Evolutionary conservation across 1,140 invertebrate genomes (phyloP).

Genomic region (Palaemon carinicauda): DNA sequence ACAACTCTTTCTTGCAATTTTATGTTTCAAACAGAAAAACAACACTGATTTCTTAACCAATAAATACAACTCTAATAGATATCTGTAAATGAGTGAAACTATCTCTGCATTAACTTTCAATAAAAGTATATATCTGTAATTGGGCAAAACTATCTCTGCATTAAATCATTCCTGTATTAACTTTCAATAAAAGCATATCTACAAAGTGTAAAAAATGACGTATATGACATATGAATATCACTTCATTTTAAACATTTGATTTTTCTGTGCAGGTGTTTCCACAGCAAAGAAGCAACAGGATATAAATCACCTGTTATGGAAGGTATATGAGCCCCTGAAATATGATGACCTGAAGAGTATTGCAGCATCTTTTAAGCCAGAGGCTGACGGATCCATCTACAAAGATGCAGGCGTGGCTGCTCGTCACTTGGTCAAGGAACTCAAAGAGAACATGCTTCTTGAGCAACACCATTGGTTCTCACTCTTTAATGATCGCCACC

Average conservation of each 20-base stretch:
- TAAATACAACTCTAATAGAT: too few species aligned
- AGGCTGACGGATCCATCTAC: constrained; percentile 24
- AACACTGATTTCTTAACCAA: too few species aligned
- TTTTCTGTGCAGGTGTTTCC: background rate
- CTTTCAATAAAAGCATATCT: too few species aligned
- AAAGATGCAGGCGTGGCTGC: constrained; percentile 33
- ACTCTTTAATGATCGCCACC: constrained; percentile 45
- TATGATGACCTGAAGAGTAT: constrained; percentile 14
- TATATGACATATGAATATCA: too few species aligned
- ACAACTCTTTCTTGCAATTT: too few species aligned
- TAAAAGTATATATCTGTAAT: too few species aligned
- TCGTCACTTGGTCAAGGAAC: constrained; percentile 3
- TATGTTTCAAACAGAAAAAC: too few species aligned
- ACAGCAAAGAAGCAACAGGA: constrained; percentile 37
- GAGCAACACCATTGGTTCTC: constrained; percentile 46
- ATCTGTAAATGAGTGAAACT: too few species aligned
- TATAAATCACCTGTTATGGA: constrained; percentile 38
- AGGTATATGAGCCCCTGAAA: constrained; percentile 6
- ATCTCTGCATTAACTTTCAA: too few species aligned
- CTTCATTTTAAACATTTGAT: background rate
- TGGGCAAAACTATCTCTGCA: too few species aligned
- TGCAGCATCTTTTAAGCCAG: constrained; percentile 6
- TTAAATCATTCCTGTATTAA: too few species aligned
- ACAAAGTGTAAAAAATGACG: too few species aligned
- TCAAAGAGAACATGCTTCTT: constrained; percentile 14